phyloP scores from a whole-genome alignment of 2,888 invertebrate species.

The Micropterix aruncella region DNA sequence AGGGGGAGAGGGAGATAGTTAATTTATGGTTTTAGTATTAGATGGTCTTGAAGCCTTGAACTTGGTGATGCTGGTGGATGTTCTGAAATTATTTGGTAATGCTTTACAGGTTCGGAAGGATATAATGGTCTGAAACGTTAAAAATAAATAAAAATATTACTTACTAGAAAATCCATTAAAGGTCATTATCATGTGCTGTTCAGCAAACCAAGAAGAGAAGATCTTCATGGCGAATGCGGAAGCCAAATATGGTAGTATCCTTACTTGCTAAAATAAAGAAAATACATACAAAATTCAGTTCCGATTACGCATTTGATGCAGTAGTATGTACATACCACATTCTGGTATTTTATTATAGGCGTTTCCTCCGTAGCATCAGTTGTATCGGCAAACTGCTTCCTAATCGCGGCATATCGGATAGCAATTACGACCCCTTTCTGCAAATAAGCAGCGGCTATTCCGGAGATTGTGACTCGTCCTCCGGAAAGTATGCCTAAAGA shows the following conservation, averaged over 20 bases:
- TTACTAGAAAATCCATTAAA: slow-evolving; percentile 29
- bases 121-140: too few species aligned
- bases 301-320: too few species aligned
- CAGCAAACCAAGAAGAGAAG: slow-evolving; percentile 42
- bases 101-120: too few species aligned
- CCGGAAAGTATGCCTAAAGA: slow-evolving; percentile 69
- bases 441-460: slow-evolving; percentile 44
- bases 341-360: slow-evolving; percentile 84
- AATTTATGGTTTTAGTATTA: too few species aligned
- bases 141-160: too few species aligned
- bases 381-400: slow-evolving; percentile 59
- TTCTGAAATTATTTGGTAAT: too few species aligned
- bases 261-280: slow-evolving; percentile 48
- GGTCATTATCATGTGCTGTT: slow-evolving; percentile 30
- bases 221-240: slow-evolving; percentile 47
- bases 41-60: too few species aligned
- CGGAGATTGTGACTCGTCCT: slow-evolving; percentile 20
- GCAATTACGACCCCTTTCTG: slow-evolving; percentile 71
- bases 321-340: slow-evolving; percentile 58
- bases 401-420: slow-evolving; percentile 70
- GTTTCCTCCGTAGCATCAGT: slow-evolving; percentile 40
- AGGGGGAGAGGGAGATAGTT: too few species aligned
- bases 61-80: too few species aligned
- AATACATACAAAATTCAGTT: too few species aligned
- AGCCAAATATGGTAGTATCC: slow-evolving; percentile 63